Conservation (phyloP, 2,113 vertebrate genomes). For the Oncorhynchus clarkii region DNA sequence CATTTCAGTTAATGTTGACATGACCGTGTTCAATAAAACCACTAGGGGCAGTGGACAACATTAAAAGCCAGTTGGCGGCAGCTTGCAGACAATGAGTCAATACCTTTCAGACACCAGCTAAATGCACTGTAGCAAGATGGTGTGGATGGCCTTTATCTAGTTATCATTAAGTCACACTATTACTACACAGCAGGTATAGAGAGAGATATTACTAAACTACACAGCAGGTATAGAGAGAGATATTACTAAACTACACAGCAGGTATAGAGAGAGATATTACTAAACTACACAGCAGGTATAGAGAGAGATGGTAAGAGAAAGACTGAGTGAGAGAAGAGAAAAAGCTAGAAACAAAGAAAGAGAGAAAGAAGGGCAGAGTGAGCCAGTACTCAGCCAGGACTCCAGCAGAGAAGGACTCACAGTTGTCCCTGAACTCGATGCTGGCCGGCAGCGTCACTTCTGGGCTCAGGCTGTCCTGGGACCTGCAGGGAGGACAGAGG, state of each 20-base stretch:
- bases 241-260: too few species aligned
- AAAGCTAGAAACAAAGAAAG: neutral
- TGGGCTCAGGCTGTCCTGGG: slow-evolving; percentile 81
- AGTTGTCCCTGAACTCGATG: slow-evolving; percentile 96
- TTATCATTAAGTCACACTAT: neutral
- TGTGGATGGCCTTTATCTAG: neutral
- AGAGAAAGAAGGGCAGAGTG: neutral
- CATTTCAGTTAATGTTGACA: too few species aligned
- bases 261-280: too few species aligned
- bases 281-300: neutral
- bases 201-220: neutral
- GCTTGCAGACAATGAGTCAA: too few species aligned
- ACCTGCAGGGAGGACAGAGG: slow-evolving; percentile 65
- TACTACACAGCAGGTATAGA: too few species aligned
- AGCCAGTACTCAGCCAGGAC: neutral
- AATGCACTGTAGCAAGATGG: neutral
- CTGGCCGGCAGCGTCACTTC: slow-evolving; percentile 89
- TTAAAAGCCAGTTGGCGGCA: too few species aligned
- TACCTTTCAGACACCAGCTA: too few species aligned
- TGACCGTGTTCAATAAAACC: too few species aligned
- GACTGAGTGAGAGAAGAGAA: too few species aligned
- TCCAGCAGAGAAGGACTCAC: slow-evolving; percentile 76
- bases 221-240: too few species aligned
- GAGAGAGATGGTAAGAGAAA: neutral
- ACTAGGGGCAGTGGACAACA: too few species aligned